Percentiles rank a stretch among this genome's conserved stretches.
phyloP scores from a whole-genome alignment of 2,797 vertebrate genomes.

The Trachops cirrhosus region DNA sequence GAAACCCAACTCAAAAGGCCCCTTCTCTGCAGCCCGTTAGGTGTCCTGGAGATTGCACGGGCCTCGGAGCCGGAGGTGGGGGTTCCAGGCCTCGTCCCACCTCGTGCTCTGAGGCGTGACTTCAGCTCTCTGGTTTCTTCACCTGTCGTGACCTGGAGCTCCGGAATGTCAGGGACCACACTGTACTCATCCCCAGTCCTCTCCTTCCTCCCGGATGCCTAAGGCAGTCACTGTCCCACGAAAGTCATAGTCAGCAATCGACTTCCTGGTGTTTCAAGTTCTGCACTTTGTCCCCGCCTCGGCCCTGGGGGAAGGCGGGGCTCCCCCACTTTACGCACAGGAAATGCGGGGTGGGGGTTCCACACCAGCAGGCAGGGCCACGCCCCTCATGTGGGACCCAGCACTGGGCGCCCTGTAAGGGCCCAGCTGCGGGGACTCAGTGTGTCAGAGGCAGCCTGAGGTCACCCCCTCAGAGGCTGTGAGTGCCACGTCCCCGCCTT shows the following conservation, averaged over 20 bases:
- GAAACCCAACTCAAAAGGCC: not conserved
- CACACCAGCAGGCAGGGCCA: not conserved
- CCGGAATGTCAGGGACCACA: not conserved
- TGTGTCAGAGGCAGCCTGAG: not conserved
- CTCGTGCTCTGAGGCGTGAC: not conserved
- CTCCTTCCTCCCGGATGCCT: not conserved
- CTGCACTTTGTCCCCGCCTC: rapidly evolving
- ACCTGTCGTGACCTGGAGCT: not conserved
- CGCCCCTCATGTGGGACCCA: rapidly evolving
- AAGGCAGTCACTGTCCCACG: too few relatives aligned
- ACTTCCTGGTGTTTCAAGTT: not conserved
- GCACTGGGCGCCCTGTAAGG: not conserved
- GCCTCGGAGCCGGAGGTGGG: not conserved
- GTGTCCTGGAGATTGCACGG: not conserved
- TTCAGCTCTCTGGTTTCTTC: not conserved
- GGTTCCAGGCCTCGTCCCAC: not conserved
- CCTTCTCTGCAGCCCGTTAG: not conserved
- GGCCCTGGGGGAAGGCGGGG: not conserved
- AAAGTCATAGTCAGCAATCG: not conserved
- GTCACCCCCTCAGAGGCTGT: too few relatives aligned
- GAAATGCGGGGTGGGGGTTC: not conserved
- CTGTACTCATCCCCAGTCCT: not conserved
- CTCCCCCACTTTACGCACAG: not conserved
- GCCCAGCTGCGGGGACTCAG: not conserved
- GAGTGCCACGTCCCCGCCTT: too few relatives aligned